A percentile compares a stretch with the other conserved stretches of the same genome.
Conservation (phyloP, 2,113 vertebrate genomes). For the Callionymus lyra region DNA sequence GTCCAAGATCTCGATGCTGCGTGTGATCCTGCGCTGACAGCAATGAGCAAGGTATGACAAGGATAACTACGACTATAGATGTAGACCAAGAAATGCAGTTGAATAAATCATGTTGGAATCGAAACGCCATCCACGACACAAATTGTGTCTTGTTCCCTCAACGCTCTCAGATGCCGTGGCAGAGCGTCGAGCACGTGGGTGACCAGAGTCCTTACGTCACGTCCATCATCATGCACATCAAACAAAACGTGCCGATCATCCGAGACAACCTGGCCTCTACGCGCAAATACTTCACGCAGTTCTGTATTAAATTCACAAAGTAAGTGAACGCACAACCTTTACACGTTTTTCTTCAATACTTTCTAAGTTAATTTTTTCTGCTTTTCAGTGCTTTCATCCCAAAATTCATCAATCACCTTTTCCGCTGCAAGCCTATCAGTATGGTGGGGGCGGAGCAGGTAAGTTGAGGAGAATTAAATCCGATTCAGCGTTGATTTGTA, state of each 20-base stretch:
- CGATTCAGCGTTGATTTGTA: not conserved
- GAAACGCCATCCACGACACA: too few species aligned
- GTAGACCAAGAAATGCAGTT: not conserved
- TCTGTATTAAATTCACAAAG: conserved; percentile 99
- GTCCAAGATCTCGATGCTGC: conserved; percentile 96
- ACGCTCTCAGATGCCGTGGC: conserved; percentile 96
- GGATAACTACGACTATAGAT: not conserved
- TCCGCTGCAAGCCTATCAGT: conserved; percentile 97
- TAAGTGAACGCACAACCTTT: conserved; percentile 32
- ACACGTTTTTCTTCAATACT: not conserved
- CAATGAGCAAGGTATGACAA: conserved; percentile 92
- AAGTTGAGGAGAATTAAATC: conserved; percentile 4
- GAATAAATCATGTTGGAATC: not conserved
- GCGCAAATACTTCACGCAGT: conserved; percentile 97
- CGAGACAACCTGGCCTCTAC: conserved; percentile 95
- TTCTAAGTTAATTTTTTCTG: conserved; percentile 7
- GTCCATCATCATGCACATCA: conserved; percentile 95
- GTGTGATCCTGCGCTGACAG: conserved; percentile 92
- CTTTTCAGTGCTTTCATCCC: conserved; percentile 89
- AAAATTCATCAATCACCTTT: conserved; percentile 97
- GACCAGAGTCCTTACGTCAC: conserved; percentile 99
- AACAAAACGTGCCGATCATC: conserved; percentile 96
- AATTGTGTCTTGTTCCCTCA: too few species aligned
- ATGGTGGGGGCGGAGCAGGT: conserved; percentile 99
- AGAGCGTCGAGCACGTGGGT: conserved; percentile 95